These are phyloP conservation scores for Tiliacea aurago DNA, from an alignment of 2,888 invertebrate genomes.

Conservation along the genomic window DNA sequence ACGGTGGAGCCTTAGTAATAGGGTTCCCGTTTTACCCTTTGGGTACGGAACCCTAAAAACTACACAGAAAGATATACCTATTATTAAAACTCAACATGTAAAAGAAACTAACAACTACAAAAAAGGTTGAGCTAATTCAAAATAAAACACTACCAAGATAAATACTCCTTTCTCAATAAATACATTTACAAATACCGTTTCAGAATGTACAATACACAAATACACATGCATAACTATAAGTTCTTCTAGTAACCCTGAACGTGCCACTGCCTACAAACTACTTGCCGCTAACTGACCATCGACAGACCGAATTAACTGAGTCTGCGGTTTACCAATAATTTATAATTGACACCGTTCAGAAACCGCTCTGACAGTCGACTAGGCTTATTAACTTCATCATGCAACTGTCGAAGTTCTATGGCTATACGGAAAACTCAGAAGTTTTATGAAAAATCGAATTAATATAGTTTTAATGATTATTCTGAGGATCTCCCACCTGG, in stretches of 20 bases:
- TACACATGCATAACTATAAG: not conserved
- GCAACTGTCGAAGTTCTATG: not conserved
- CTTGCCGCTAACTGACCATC: conserved; percentile 25
- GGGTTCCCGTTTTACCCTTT: no score
- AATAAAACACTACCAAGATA: not conserved
- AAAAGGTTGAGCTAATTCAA: no score
- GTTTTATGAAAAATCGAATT: not conserved
- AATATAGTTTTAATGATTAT: no score
- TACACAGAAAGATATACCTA: no score
- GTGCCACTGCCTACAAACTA: not conserved
- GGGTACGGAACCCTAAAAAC: no score
- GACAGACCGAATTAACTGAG: conserved; percentile 15
- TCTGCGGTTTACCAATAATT: conserved; percentile 41
- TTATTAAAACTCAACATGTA: no score
- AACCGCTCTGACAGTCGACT: conserved; percentile 18
- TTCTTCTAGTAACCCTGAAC: conserved; percentile 2
- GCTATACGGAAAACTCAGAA: no score
- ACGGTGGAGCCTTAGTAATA: no score
- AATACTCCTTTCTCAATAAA: not conserved
- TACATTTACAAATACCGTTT: not conserved
- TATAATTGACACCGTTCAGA: conserved; percentile 34
- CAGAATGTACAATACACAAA: not conserved
- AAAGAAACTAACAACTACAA: no score
- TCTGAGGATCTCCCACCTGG: no score
- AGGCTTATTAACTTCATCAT: conserved; percentile 3